phyloP scores from a whole-genome alignment of 2,888 invertebrate genomes.

The Phortica okadai region DNA sequence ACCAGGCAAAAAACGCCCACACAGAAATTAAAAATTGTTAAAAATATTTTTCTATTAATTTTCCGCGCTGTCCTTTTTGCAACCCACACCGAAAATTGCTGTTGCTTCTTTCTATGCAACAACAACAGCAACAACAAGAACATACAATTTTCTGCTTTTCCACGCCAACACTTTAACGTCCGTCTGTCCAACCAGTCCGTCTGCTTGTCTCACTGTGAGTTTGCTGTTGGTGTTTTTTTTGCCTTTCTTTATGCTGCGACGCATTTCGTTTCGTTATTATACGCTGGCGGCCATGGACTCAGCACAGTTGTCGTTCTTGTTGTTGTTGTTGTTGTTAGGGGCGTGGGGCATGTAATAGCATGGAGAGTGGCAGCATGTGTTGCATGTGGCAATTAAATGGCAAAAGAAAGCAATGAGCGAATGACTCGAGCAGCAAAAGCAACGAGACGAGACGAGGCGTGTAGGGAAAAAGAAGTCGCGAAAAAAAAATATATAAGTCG shows the following conservation, averaged over 20 bases:
- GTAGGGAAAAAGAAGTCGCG: conserved; percentile 31
- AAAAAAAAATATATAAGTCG: conserved; percentile 33
- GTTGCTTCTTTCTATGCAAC: conserved; percentile 1
- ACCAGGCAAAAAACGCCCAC: conserved; percentile 53
- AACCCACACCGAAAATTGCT: conserved; percentile 1
- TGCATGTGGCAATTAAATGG: conserved; percentile 68
- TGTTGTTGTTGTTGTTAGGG: neutral
- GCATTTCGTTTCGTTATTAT: conserved; percentile 16
- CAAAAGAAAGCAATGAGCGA: conserved; percentile 48
- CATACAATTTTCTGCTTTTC: conserved; percentile 25
- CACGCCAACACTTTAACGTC: conserved; percentile 26
- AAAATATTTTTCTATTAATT: conserved; percentile 65
- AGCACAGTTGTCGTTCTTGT: conserved; percentile 31
- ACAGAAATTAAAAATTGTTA: conserved; percentile 65
- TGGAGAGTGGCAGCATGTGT: conserved; percentile 63
- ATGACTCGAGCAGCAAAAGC: conserved; percentile 34
- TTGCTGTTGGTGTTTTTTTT: neutral
- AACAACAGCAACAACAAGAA: neutral
- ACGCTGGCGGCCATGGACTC: conserved; percentile 14
- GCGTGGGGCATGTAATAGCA: neutral
- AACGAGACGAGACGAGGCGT: conserved; percentile 36
- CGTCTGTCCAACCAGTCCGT: neutral
- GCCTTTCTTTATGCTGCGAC: neutral
- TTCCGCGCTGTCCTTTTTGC: conserved; percentile 57
- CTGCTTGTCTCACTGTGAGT: neutral